Percentiles rank a stretch among this genome's conserved stretches.
Conservation (phyloP, 2,113 vertebrate genomes). For the Nymphicus hollandicus region DNA sequence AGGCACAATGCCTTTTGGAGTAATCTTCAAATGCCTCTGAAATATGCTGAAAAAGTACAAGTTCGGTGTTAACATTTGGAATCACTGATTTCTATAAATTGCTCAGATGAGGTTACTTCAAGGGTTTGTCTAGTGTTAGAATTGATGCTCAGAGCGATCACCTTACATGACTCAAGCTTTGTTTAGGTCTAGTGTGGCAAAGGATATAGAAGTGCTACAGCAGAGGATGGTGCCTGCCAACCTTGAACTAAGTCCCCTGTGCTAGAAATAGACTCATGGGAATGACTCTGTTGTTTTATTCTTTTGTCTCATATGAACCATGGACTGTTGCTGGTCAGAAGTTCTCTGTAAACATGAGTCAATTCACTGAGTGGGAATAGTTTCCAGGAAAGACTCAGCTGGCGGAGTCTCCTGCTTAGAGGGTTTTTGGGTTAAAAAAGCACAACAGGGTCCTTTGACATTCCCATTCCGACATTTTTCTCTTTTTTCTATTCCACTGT, state of each 20-base stretch:
- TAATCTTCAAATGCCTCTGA: neutral
- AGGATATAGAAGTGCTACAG: neutral
- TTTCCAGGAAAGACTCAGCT: neutral
- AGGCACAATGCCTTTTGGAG: neutral
- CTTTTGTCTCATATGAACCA: neutral
- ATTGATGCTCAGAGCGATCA: neutral
- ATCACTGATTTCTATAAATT: neutral
- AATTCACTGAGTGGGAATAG: neutral
- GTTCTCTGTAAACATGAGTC: neutral
- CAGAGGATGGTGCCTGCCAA: neutral
- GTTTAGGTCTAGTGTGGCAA: neutral
- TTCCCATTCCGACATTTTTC: neutral
- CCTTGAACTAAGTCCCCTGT: neutral
- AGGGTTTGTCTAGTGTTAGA: neutral
- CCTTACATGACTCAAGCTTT: neutral
- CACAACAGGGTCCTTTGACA: neutral
- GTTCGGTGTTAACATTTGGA: neutral
- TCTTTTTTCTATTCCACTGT: neutral
- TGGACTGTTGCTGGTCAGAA: neutral
- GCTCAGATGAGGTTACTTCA: too few relatives aligned
- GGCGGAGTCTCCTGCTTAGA: neutral
- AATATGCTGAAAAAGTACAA: neutral
- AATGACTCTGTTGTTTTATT: neutral
- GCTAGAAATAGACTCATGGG: neutral
- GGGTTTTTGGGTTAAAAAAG: neutral